Conservation (phyloP, 2,797 vertebrate species). For the Girardinus metallicus region DNA sequence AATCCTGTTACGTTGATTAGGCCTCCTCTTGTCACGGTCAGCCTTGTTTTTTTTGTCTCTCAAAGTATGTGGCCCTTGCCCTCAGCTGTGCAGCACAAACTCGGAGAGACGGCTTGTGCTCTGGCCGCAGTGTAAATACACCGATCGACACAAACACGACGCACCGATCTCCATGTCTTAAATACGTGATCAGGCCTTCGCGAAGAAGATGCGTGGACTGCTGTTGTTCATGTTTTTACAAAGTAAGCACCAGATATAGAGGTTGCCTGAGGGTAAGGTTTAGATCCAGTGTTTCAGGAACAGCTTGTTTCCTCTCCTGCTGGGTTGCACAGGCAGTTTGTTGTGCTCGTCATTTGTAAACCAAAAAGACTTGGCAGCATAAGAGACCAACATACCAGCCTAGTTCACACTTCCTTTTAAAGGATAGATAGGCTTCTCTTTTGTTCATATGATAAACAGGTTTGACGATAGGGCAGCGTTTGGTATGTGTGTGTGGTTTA, state of each 20-base stretch:
- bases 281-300: constrained; percentile 52
- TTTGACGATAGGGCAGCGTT: constrained; percentile 43
- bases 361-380: constrained; percentile 45
- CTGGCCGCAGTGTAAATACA: constrained; percentile 28
- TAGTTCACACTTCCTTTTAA: constrained; percentile 31
- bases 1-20: constrained; percentile 29
- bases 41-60: constrained; percentile 31
- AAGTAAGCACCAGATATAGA: constrained; percentile 28
- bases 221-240: constrained; percentile 24
- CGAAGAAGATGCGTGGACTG: constrained; percentile 16
- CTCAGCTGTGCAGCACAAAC: constrained; percentile 37
- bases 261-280: constrained; percentile 29
- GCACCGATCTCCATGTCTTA: constrained; percentile 9
- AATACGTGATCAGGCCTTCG: constrained; percentile 17
- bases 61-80: constrained; percentile 18
- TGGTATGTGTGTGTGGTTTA: constrained; percentile 29
- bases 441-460: constrained; percentile 43
- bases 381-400: constrained; percentile 35
- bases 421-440: constrained; percentile 20
- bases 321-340: constrained; percentile 57
- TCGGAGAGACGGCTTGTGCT: constrained; percentile 12
- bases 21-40: constrained; percentile 36
- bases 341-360: constrained; percentile 61
- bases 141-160: constrained; percentile 18
- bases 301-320: constrained; percentile 40